Conservation (phyloP, 2,113 vertebrate genomes). For the Pyrgilauda ruficollis region DNA sequence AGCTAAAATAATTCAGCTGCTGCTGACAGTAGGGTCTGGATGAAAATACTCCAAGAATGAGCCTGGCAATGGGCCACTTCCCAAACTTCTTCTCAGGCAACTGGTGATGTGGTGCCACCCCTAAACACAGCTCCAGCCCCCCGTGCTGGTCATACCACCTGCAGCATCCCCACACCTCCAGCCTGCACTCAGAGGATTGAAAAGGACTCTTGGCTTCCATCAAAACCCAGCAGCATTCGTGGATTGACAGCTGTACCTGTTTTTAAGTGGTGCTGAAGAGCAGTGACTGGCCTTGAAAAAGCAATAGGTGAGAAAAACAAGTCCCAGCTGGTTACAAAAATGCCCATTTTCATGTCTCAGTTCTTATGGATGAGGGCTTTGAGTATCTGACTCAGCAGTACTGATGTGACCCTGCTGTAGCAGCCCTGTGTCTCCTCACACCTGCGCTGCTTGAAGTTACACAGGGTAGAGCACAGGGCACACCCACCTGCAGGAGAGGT, state of each 20-base stretch:
- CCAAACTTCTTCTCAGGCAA: not conserved
- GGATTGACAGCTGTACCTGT: not conserved
- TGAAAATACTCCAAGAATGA: not conserved
- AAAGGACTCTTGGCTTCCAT: not conserved
- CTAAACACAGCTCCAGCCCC: not conserved
- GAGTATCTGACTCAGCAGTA: not conserved
- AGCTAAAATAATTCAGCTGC: not conserved
- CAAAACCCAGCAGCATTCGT: fast-evolving
- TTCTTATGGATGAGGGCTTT: not conserved
- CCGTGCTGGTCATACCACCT: fast-evolving
- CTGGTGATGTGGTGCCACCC: too few relatives aligned
- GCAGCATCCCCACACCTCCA: not conserved
- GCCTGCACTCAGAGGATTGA: fast-evolving
- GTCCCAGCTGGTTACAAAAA: not conserved
- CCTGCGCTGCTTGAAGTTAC: fast-evolving
- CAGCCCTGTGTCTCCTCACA: not conserved
- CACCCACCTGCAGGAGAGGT: fast-evolving
- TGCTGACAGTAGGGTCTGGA: not conserved
- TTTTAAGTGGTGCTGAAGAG: not conserved
- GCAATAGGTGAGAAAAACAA: not conserved
- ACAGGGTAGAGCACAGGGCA: not conserved
- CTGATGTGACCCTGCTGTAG: not conserved
- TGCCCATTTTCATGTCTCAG: fast-evolving
- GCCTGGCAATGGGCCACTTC: not conserved
- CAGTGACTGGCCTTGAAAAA: not conserved